Conservation (phyloP, 2,888 invertebrate genomes). For the Zelleria hepariella region DNA sequence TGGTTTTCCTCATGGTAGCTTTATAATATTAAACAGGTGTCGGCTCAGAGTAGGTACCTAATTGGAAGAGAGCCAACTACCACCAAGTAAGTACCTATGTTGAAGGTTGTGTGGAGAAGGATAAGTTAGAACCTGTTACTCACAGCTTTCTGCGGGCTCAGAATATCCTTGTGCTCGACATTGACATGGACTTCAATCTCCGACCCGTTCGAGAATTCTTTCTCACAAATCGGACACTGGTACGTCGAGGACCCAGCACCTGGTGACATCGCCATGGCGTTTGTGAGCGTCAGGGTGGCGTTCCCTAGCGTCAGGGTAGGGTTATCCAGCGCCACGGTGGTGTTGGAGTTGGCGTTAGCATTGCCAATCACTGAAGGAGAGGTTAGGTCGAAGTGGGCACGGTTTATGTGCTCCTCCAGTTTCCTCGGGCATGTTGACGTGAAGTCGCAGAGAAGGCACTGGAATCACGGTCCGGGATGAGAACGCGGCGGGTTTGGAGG, state of each 20-base stretch:
- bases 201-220: conserved; percentile 78
- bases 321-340: conserved; percentile 33
- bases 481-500: background rate
- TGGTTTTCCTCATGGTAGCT: no score
- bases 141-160: conserved; percentile 75
- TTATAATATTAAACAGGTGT: no score
- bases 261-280: conserved; percentile 61
- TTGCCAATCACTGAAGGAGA: conserved; percentile 76
- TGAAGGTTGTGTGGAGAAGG: no score
- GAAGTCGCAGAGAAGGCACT: conserved; percentile 85
- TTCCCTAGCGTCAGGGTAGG: conserved; percentile 45
- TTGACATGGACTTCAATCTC: conserved; percentile 89
- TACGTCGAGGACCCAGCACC: conserved; percentile 67
- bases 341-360: conserved; percentile 40
- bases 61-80: no score
- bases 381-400: conserved; percentile 86
- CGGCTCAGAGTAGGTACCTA: no score
- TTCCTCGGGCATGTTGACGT: conserved; percentile 80
- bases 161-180: conserved; percentile 85
- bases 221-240: conserved; percentile 85
- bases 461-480: conserved; percentile 24
- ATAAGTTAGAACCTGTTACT: no score
- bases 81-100: no score
- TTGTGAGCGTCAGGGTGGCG: conserved; percentile 34
- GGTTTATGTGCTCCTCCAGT: conserved; percentile 87